A percentile compares a stretch with the other conserved stretches of the same genome.
These are phyloP conservation scores for Xiphorhynchus elegans DNA, from an alignment of 2,113 vertebrate genomes.

Conservation along the genomic window DNA sequence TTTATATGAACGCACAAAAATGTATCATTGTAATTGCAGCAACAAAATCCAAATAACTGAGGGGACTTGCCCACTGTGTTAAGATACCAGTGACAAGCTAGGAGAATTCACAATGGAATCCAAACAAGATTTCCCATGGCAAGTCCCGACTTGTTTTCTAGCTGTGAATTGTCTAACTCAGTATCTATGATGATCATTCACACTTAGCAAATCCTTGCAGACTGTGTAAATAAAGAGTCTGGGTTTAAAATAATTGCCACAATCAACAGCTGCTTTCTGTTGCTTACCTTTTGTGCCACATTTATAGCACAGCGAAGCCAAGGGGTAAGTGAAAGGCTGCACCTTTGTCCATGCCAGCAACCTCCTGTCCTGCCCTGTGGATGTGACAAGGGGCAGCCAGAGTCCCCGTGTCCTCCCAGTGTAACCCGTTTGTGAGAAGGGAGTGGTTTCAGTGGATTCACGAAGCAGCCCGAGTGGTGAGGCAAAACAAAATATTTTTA, in stretches of 20 bases:
- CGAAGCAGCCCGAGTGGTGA: background rate
- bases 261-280: background rate
- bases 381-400: background rate
- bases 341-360: background rate
- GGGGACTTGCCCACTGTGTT: slow-evolving; percentile 7
- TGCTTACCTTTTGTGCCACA: background rate
- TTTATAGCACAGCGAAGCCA: background rate
- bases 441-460: background rate
- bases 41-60: slow-evolving; percentile 12
- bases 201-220: background rate
- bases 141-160: background rate
- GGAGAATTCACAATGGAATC: slow-evolving; percentile 7
- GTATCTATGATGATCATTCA: background rate
- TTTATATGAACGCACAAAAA: slow-evolving; percentile 66
- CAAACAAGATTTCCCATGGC: background rate
- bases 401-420: accelerated
- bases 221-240: background rate
- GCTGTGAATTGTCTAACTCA: background rate
- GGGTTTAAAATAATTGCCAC: background rate
- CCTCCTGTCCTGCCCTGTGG: background rate
- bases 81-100: background rate
- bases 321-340: background rate
- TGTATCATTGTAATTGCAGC: slow-evolving; percentile 15
- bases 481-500: background rate
- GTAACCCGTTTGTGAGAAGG: background rate